Evolutionary conservation across 2,888 invertebrate genomes (phyloP).

Genomic region (Tachina fera): DNA sequence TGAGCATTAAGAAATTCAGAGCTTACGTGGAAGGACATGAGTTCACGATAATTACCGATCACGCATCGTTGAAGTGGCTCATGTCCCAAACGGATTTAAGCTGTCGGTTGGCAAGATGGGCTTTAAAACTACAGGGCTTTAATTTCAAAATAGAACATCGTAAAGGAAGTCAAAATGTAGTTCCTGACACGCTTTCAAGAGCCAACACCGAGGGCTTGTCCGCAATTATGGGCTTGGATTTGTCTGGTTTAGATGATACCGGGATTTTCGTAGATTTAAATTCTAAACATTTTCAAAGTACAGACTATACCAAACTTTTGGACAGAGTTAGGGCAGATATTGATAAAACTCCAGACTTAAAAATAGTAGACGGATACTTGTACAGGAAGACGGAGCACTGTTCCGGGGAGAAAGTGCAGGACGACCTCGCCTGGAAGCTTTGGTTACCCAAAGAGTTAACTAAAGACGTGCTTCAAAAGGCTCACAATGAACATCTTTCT

Average conservation of each 20-base stretch:
- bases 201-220: constrained; percentile 7
- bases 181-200: neutral
- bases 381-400: constrained; percentile 35
- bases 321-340: constrained; percentile 19
- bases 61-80: neutral
- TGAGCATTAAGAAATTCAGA: neutral
- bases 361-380: constrained; percentile 36
- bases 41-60: neutral
- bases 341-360: constrained; percentile 40
- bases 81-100: neutral
- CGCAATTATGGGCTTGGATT: neutral
- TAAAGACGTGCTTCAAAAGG: neutral
- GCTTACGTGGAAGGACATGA: constrained; percentile 17
- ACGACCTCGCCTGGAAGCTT: constrained; percentile 45
- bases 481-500: constrained; percentile 19
- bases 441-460: constrained; percentile 46
- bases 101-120: neutral
- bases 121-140: neutral
- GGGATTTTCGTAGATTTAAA: constrained; percentile 47
- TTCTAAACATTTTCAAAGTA: constrained; percentile 41
- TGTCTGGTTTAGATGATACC: neutral
- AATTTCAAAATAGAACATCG: neutral
- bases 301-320: constrained; percentile 8
- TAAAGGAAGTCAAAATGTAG: neutral
- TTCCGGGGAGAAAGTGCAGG: constrained; percentile 24